Conservation (phyloP, 2,888 invertebrate genomes). For the Drosophila colorata region DNA sequence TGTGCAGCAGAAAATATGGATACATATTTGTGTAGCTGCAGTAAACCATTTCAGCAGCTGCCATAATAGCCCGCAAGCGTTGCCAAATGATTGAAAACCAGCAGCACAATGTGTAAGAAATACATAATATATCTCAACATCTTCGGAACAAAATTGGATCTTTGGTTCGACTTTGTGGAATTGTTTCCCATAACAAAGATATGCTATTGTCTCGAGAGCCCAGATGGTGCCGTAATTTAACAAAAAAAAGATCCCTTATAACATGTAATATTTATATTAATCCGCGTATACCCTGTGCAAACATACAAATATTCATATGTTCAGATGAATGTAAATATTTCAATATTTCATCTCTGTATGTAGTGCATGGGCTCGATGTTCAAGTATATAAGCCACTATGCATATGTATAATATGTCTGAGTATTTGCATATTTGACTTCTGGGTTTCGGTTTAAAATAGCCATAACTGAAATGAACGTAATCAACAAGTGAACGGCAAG, state of each 20-base stretch:
- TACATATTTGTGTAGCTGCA: constrained; percentile 1
- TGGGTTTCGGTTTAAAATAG: constrained; percentile 51
- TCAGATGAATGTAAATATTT: background rate
- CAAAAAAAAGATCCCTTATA: constrained; percentile 17
- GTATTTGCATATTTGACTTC: constrained; percentile 65
- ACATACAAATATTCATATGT: constrained; percentile 10
- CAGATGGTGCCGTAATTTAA: constrained; percentile 25
- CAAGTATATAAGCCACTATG: background rate
- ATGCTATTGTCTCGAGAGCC: constrained; percentile 49
- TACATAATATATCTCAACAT: constrained; percentile 12
- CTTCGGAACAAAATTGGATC: constrained; percentile 23
- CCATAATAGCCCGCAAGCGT: constrained; percentile 8
- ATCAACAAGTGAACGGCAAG: constrained; percentile 68
- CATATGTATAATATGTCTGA: background rate
- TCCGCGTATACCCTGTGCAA: too few species aligned
- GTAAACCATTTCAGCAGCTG: constrained; percentile 17
- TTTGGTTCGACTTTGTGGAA: constrained; percentile 15
- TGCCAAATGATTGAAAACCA: constrained; percentile 26
- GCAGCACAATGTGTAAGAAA: constrained; percentile 23
- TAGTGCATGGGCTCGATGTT: background rate
- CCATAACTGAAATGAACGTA: constrained; percentile 44
- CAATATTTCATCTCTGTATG: constrained; percentile 2
- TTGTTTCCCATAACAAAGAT: constrained; percentile 41
- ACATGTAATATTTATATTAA: constrained; percentile 25
- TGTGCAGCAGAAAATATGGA: background rate